Evolutionary conservation across 2,888 invertebrate genomes (phyloP).

Genomic region (Vesta saturnalis): DNA sequence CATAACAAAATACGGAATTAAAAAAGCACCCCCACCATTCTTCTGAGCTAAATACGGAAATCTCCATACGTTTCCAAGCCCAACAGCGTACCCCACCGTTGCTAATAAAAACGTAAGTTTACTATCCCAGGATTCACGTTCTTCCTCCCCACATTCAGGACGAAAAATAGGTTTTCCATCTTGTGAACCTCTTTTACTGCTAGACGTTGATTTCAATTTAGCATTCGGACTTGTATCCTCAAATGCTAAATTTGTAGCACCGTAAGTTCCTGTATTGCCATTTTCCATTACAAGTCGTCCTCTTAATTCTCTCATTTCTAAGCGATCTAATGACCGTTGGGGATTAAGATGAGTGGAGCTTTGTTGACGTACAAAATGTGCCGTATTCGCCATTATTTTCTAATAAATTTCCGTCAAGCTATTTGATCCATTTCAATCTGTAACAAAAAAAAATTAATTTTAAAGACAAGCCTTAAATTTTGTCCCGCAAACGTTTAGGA

Average conservation of each 20-base stretch:
- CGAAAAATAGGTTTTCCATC: constrained; percentile 73
- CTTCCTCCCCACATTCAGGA: constrained; percentile 76
- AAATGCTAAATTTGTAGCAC: constrained; percentile 88
- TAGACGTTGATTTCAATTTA: constrained; percentile 61
- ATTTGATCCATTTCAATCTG: constrained; percentile 26
- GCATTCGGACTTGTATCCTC: constrained; percentile 69
- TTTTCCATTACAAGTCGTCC: constrained; percentile 83
- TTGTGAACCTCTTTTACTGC: constrained; percentile 69
- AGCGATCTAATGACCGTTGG: constrained; percentile 82
- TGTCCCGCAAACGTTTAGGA: too few species aligned
- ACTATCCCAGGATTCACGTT: constrained; percentile 92
- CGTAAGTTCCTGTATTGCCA: constrained; percentile 75
- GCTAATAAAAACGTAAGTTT: constrained; percentile 92
- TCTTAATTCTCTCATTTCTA: constrained; percentile 87
- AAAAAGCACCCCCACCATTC: constrained; percentile 95
- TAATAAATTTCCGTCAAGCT: constrained; percentile 25
- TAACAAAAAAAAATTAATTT: neutral
- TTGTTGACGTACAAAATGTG: constrained; percentile 87
- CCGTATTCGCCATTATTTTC: constrained; percentile 83
- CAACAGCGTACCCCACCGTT: constrained; percentile 90
- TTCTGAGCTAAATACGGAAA: constrained; percentile 96
- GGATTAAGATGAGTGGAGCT: constrained; percentile 85
- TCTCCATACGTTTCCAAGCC: constrained; percentile 94
- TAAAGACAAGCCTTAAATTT: neutral
- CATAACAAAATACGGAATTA: constrained; percentile 97